These are phyloP conservation scores for Teleogryllus oceanicus DNA, from an alignment of 2,888 invertebrate genomes.

Conservation along the genomic window DNA sequence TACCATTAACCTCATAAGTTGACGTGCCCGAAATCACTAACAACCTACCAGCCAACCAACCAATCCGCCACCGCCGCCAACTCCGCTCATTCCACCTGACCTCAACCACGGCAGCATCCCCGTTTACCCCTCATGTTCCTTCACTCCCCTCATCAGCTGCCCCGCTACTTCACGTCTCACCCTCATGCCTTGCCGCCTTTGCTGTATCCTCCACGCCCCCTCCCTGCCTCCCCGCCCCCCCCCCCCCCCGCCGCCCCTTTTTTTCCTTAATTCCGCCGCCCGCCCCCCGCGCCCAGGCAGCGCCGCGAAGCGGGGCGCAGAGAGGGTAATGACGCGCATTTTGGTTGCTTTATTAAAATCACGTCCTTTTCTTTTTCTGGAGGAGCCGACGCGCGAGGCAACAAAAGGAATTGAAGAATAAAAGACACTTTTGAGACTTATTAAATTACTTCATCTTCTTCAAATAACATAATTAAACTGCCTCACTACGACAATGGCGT, in stretches of 20 bases:
- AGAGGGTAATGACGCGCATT: conserved; percentile 7
- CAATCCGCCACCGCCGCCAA: too few relatives aligned
- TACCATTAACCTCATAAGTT: too few relatives aligned
- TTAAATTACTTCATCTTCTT: conserved; percentile 18
- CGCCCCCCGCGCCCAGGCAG: not conserved
- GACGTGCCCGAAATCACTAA: too few relatives aligned
- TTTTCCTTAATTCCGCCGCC: not conserved
- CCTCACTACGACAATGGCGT: not conserved
- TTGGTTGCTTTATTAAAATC: conserved; percentile 9
- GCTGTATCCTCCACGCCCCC: too few relatives aligned
- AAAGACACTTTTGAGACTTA: conserved; percentile 18
- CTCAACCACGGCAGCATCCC: too few relatives aligned
- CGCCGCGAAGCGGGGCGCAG: not conserved
- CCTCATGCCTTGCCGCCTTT: too few relatives aligned
- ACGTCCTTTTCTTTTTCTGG: conserved; percentile 18
- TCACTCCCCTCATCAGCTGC: too few relatives aligned
- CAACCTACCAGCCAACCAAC: too few relatives aligned
- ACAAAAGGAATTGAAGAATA: conserved; percentile 18
- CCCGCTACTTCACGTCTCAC: too few relatives aligned
- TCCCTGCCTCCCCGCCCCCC: not conserved
- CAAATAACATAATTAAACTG: conserved; percentile 18
- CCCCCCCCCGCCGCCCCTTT: not conserved
- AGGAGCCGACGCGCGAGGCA: conserved; percentile 4
- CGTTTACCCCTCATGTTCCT: too few relatives aligned
- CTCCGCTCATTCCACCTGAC: too few relatives aligned